Percentiles rank a stretch among this genome's conserved stretches.
These are phyloP conservation scores for Julus scanicus DNA, from an alignment of 2,888 invertebrate species.

Conservation along the genomic window DNA sequence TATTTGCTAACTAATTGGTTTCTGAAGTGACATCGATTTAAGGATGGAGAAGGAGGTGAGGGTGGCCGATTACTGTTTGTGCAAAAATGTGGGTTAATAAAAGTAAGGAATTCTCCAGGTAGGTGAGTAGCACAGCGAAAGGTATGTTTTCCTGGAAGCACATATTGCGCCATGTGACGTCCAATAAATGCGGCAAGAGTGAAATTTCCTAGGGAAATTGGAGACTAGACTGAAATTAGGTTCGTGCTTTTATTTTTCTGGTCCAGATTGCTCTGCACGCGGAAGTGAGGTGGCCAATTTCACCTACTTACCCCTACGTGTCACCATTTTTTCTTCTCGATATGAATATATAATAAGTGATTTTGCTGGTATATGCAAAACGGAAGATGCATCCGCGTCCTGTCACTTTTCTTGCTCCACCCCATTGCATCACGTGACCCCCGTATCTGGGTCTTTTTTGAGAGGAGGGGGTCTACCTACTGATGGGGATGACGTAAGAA, in stretches of 20 bases:
- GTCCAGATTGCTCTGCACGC: background rate
- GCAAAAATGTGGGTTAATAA: background rate
- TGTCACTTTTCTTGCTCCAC: background rate
- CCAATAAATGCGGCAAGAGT: background rate
- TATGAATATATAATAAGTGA: too few relatives aligned
- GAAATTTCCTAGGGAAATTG: slow-evolving; percentile 14
- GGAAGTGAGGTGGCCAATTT: background rate
- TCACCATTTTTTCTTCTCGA: background rate
- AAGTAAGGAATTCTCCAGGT: background rate
- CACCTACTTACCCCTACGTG: slow-evolving; percentile 4
- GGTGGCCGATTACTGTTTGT: background rate
- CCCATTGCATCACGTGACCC: background rate
- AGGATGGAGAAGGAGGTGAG: background rate
- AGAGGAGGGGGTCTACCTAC: background rate
- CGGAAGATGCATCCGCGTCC: background rate
- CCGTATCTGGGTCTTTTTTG: background rate
- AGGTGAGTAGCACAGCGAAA: slow-evolving; percentile 11
- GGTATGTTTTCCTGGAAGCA: background rate
- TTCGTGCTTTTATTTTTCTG: background rate
- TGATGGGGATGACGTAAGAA: background rate
- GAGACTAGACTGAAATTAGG: background rate
- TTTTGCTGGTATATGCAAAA: too few relatives aligned
- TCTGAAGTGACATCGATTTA: background rate
- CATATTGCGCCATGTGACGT: slow-evolving; percentile 12
- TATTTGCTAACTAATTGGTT: background rate